phyloP scores from a whole-genome alignment of 2,113 vertebrate genomes.

The Hiodon alosoides region DNA sequence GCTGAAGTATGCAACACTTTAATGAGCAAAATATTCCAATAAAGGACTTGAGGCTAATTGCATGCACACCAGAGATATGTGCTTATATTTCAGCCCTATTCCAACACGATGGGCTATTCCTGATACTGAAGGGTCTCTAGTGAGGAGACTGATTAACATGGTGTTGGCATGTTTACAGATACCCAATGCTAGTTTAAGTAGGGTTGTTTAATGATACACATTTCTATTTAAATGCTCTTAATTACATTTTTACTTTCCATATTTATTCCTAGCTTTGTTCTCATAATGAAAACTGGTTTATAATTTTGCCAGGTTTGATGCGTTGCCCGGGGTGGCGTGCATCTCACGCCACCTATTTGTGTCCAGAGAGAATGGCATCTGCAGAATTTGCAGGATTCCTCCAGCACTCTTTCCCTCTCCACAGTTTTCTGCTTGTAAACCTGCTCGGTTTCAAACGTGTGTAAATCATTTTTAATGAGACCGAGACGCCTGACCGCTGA shows the following conservation, averaged over 20 bases:
- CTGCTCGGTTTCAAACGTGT: background rate
- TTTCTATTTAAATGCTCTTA: background rate
- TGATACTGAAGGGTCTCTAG: background rate
- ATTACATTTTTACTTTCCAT: background rate
- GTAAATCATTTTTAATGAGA: background rate
- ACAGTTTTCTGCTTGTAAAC: background rate
- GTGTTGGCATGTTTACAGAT: too few species aligned
- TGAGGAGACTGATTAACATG: too few species aligned
- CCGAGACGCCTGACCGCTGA: background rate
- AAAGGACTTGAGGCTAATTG: conserved; percentile 37
- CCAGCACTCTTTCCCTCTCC: background rate
- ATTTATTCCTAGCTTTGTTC: background rate
- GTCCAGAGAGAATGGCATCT: too few species aligned
- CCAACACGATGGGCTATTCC: background rate
- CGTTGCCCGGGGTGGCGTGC: too few species aligned
- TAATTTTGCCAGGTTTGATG: background rate
- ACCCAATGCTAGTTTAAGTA: too few species aligned
- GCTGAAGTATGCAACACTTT: conserved; percentile 27
- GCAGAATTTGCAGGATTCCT: background rate
- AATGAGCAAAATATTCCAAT: conserved; percentile 42
- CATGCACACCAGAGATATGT: conserved; percentile 50
- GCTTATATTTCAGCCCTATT: conserved; percentile 7
- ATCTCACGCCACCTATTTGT: too few species aligned
- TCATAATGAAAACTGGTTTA: background rate
- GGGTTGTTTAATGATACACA: too few species aligned